A percentile compares a stretch with the other conserved stretches of the same genome.
Evolutionary conservation across 2,113 vertebrate species (phyloP).

Genomic region (Cryptoleucopteryx plumbea): DNA sequence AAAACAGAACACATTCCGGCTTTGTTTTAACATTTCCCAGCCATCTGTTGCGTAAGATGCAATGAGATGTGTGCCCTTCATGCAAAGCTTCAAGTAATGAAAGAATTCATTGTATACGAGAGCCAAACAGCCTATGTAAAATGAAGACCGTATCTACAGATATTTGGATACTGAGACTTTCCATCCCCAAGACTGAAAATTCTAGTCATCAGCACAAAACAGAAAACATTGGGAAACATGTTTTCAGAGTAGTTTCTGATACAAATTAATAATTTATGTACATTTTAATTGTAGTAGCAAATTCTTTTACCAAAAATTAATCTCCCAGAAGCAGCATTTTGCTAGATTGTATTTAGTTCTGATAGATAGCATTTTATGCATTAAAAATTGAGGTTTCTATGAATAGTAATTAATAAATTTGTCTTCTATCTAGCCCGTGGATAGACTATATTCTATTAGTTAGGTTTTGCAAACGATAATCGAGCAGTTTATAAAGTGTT

Average conservation of each 20-base stretch:
- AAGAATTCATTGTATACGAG: neutral
- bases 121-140: neutral
- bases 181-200: neutral
- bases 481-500: neutral
- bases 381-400: neutral
- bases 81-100: neutral
- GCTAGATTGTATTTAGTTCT: neutral
- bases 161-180: neutral
- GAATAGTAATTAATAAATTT: neutral
- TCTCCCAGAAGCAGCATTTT: neutral
- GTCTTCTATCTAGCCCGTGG: neutral
- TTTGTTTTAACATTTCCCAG: neutral
- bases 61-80: neutral
- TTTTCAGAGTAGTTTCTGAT: neutral
- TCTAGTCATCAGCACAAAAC: neutral
- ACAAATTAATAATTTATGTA: neutral
- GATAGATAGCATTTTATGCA: rapidly evolving
- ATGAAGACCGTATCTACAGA: neutral
- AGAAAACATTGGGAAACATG: neutral
- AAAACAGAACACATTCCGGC: neutral
- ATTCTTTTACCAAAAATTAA: neutral
- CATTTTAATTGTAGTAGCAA: neutral
- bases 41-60: neutral
- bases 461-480: neutral
- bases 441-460: neutral